Conservation (phyloP, 2,797 vertebrate genomes). For the Esox masquinongy region DNA sequence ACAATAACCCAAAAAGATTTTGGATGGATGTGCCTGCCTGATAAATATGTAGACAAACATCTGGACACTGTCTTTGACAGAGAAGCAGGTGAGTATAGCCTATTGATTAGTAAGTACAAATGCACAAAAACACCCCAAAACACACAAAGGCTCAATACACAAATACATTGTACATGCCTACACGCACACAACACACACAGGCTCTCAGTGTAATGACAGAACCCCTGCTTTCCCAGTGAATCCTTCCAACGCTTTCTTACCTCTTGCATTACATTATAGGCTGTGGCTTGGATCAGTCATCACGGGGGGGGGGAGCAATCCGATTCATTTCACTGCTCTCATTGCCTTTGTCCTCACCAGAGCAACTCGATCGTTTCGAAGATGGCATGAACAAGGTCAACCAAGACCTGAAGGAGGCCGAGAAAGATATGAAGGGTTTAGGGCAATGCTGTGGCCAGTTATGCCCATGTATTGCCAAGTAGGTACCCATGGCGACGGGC, state of each 20-base stretch:
- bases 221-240: conserved; percentile 55
- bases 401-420: conserved; percentile 99
- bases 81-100: no score
- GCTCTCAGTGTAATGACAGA: conserved; percentile 6
- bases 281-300: neutral
- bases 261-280: conserved; percentile 39
- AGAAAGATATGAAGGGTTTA: conserved; percentile 99
- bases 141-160: neutral
- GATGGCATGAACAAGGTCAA: conserved; percentile 99
- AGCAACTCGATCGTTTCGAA: conserved; percentile 99
- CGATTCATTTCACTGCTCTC: conserved; percentile 93
- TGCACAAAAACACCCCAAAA: conserved; percentile 3
- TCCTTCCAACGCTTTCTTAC: conserved; percentile 28
- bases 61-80: no score
- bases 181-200: neutral
- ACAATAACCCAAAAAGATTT: no score
- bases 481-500: conserved; percentile 89
- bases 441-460: conserved; percentile 99
- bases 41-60: no score
- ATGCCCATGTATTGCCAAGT: conserved; percentile 99
- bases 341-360: conserved; percentile 99
- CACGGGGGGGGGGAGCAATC: conserved; percentile 18
- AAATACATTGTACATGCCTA: neutral
- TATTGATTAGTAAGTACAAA: neutral
- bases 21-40: no score